phyloP scores from a whole-genome alignment of 1,140 invertebrate genomes.

The Thaumetopoea pityocampa region DNA sequence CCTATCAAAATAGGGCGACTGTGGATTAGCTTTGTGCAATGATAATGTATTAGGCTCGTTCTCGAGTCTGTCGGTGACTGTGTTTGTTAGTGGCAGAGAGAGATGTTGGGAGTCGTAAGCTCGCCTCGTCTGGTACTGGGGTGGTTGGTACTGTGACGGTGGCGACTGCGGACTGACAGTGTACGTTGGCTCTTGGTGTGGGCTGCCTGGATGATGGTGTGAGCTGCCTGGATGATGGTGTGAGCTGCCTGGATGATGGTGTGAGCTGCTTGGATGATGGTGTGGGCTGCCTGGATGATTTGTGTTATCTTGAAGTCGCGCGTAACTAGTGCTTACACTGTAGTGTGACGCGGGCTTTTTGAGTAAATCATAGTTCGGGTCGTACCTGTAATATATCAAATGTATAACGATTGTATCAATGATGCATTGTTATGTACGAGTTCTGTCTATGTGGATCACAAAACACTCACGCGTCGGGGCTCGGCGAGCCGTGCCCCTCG shows the following conservation, averaged over 20 bases:
- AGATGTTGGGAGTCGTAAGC: slow-evolving; percentile 66
- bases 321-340: slow-evolving; percentile 58
- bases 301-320: slow-evolving; percentile 51
- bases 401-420: no score
- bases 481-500: slow-evolving; percentile 84
- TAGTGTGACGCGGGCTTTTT: slow-evolving; percentile 71
- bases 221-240: no score
- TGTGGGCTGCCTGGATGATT: slow-evolving; percentile 48
- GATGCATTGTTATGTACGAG: no score
- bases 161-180: slow-evolving; percentile 54
- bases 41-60: slow-evolving; percentile 45
- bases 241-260: no score
- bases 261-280: slow-evolving; percentile 48
- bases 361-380: slow-evolving; percentile 73
- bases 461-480: slow-evolving; percentile 76
- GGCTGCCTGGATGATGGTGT: slow-evolving; percentile 47
- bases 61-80: slow-evolving; percentile 54
- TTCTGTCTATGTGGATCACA: no score
- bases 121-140: slow-evolving; percentile 53
- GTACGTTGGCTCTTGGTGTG: slow-evolving; percentile 52
- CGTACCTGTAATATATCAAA: slow-evolving; percentile 59
- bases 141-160: slow-evolving; percentile 30
- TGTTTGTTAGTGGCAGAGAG: slow-evolving; percentile 62
- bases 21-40: slow-evolving; percentile 50
- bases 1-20: slow-evolving; percentile 70